Conservation (phyloP, 2,113 vertebrate genomes). For the Scortum barcoo region DNA sequence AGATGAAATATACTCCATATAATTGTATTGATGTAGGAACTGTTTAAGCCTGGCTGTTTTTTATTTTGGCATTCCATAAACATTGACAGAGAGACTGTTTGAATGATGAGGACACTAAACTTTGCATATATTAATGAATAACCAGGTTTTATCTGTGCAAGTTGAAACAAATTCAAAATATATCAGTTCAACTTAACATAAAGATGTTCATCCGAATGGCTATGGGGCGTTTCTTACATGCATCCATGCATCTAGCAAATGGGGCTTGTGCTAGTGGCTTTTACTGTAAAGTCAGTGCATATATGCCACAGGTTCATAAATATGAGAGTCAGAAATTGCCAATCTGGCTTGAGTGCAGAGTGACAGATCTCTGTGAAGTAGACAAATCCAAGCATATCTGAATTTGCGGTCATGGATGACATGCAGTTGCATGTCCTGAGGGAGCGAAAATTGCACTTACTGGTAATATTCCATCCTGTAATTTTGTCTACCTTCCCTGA, state of each 20-base stretch:
- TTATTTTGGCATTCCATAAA: background rate
- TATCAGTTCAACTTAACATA: background rate
- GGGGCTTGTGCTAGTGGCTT: slow-evolving; percentile 7
- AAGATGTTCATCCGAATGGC: slow-evolving; percentile 2
- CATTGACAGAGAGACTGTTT: slow-evolving; percentile 6
- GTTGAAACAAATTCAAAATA: slow-evolving; percentile 32
- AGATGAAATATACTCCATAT: background rate
- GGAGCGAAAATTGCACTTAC: slow-evolving; percentile 54
- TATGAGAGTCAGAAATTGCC: slow-evolving; percentile 6
- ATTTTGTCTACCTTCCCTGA: slow-evolving; percentile 69
- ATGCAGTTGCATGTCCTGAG: slow-evolving; percentile 53
- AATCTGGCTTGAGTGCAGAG: background rate
- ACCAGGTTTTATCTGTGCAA: background rate
- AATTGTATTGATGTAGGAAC: background rate
- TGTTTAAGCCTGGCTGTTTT: background rate
- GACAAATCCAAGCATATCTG: slow-evolving; percentile 55
- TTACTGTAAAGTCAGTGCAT: background rate
- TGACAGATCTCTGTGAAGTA: slow-evolving; percentile 40
- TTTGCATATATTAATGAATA: slow-evolving; percentile 7
- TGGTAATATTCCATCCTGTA: slow-evolving; percentile 65
- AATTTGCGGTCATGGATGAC: slow-evolving; percentile 41
- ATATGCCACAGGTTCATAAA: slow-evolving; percentile 18
- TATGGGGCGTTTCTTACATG: background rate
- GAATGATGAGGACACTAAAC: background rate
- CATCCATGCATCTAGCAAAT: background rate